Percentiles rank a stretch among this genome's conserved stretches.
These are phyloP conservation scores for Drosophila yakuba DNA, from an alignment of 1,140 invertebrate species.

Conservation along the genomic window DNA sequence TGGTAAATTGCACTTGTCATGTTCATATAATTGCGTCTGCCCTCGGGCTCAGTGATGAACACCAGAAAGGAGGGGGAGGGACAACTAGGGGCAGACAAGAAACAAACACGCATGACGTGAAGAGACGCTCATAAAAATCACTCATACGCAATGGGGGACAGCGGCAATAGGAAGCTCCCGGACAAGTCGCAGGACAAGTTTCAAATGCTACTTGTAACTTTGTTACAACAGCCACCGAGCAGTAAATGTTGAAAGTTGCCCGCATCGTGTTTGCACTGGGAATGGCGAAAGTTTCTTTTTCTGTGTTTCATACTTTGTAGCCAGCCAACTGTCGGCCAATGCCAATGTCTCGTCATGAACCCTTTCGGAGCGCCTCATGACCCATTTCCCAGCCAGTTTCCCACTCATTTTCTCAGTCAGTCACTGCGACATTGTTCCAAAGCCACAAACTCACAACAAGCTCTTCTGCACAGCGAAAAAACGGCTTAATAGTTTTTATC, in stretches of 20 bases:
- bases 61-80: background rate
- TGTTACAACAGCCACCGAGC: slow-evolving; percentile 50
- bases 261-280: slow-evolving; percentile 40
- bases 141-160: slow-evolving; percentile 68
- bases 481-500: no score
- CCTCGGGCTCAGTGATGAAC: slow-evolving; percentile 17
- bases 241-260: slow-evolving; percentile 66
- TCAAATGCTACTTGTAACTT: slow-evolving; percentile 82
- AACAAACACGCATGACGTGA: slow-evolving; percentile 40
- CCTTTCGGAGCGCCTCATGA: background rate
- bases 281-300: slow-evolving; percentile 58
- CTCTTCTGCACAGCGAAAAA: slow-evolving; percentile 20
- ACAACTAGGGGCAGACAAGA: slow-evolving; percentile 25
- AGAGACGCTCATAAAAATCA: slow-evolving; percentile 69
- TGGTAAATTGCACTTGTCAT: slow-evolving; percentile 47
- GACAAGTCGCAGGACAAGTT: slow-evolving; percentile 60
- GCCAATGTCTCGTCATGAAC: slow-evolving; percentile 45
- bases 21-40: slow-evolving; percentile 43
- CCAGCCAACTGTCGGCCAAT: slow-evolving; percentile 47
- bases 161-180: slow-evolving; percentile 31
- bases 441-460: slow-evolving; percentile 36
- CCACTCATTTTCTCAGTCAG: slow-evolving; percentile 49
- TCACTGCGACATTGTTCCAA: slow-evolving; percentile 30
- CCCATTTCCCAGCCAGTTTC: slow-evolving; percentile 7
- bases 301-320: slow-evolving; percentile 47